These are phyloP conservation scores for Sesia bembeciformis DNA, from an alignment of 2,888 invertebrate genomes.

Conservation along the genomic window DNA sequence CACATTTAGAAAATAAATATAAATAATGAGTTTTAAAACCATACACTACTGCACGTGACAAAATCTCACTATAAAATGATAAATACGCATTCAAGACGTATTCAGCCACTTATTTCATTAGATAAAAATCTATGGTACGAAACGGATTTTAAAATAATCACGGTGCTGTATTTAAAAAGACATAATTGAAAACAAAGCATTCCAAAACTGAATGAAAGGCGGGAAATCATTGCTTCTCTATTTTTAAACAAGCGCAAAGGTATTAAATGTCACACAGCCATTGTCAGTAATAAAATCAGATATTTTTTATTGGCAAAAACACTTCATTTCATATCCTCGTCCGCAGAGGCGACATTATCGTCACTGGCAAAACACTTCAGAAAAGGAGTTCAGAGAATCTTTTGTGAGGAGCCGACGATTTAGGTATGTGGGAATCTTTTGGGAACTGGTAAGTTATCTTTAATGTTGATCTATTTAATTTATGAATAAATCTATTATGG, in stretches of 20 bases:
- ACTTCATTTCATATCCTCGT: neutral
- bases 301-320: neutral
- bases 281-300: neutral
- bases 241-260: constrained; percentile 5
- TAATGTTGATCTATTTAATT: neutral
- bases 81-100: no score
- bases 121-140: neutral
- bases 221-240: constrained; percentile 14
- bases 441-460: neutral
- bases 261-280: neutral
- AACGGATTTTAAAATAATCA: neutral
- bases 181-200: constrained; percentile 7
- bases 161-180: neutral
- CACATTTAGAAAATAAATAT: no score
- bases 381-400: constrained; percentile 13
- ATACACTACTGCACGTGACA: no score
- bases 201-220: constrained; percentile 17
- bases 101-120: neutral
- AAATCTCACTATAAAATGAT: neutral
- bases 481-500: neutral
- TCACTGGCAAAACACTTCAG: constrained; percentile 39
- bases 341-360: constrained; percentile 48
- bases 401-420: constrained; percentile 18
- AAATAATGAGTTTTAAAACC: no score
- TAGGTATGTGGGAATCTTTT: neutral